These are phyloP conservation scores for Channallabes apus DNA, from an alignment of 2,797 vertebrate species.

Conservation along the genomic window DNA sequence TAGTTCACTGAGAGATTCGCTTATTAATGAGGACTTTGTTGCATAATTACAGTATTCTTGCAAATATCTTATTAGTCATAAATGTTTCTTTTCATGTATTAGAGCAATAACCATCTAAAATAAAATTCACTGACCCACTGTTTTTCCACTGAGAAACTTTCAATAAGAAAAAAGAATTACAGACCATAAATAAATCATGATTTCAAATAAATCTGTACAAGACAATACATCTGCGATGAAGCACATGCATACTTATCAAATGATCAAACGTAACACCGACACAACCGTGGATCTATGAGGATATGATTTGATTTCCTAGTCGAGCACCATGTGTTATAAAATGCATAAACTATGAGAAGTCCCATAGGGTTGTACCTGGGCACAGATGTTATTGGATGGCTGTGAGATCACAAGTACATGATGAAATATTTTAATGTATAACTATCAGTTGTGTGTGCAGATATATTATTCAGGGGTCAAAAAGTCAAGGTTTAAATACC, in stretches of 20 bases:
- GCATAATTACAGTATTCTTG: slow-evolving; percentile 8
- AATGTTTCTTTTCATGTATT: slow-evolving; percentile 53
- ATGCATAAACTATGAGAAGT: neutral
- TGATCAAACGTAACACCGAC: slow-evolving; percentile 71
- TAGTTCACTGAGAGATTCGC: too few species aligned
- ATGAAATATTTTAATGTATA: neutral
- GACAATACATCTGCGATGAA: slow-evolving; percentile 73
- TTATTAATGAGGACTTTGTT: neutral
- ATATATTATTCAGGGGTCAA: neutral
- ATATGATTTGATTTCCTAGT: slow-evolving; percentile 13
- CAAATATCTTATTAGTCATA: slow-evolving; percentile 1
- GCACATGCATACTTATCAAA: slow-evolving; percentile 76
- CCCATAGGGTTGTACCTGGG: neutral
- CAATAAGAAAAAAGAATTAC: slow-evolving; percentile 71
- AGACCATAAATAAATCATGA: slow-evolving; percentile 69
- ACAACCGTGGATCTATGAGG: slow-evolving; percentile 33
- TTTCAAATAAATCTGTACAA: slow-evolving; percentile 78
- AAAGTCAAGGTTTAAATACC: neutral
- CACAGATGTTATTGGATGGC: neutral
- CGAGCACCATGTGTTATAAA: neutral
- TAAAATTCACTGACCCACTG: slow-evolving; percentile 32
- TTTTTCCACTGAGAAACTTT: slow-evolving; percentile 29
- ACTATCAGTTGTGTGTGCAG: neutral
- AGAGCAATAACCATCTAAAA: slow-evolving; percentile 32
- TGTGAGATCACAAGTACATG: neutral